These are phyloP conservation scores for Helogale parvula DNA, from an alignment of 2,113 vertebrate genomes.

Conservation along the genomic window DNA sequence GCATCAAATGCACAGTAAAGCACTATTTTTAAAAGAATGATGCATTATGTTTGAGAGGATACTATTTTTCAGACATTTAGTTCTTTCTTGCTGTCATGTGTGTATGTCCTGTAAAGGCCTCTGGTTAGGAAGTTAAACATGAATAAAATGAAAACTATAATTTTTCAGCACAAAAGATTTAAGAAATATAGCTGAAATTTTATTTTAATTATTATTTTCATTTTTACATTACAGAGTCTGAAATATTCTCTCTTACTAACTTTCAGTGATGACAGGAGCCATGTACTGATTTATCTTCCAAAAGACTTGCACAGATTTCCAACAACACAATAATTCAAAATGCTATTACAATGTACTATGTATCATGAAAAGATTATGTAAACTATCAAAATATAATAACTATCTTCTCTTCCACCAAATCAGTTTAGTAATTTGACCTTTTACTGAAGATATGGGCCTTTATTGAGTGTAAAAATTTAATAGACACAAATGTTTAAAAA, in stretches of 20 bases:
- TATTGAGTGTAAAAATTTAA: background rate
- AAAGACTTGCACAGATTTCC: background rate
- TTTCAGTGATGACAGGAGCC: background rate
- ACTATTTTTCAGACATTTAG: conserved; percentile 1
- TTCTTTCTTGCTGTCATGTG: background rate
- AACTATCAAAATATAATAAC: background rate
- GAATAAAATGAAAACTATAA: background rate
- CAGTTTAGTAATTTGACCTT: background rate
- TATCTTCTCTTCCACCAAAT: conserved; percentile 8
- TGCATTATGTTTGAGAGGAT: background rate
- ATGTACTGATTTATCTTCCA: background rate
- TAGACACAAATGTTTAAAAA: background rate
- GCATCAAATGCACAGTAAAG: background rate
- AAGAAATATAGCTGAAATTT: background rate
- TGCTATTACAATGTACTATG: background rate
- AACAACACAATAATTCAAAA: background rate
- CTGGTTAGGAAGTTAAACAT: background rate
- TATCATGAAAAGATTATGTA: background rate
- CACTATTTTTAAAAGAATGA: background rate
- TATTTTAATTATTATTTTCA: background rate
- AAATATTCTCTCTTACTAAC: background rate
- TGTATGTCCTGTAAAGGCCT: background rate
- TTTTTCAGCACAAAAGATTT: background rate
- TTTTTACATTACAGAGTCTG: background rate
- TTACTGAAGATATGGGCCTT: background rate